A percentile compares a stretch with the other conserved stretches of the same genome.
These are phyloP conservation scores for Tetrao urogallus DNA, from an alignment of 2,113 vertebrate genomes.

Conservation along the genomic window DNA sequence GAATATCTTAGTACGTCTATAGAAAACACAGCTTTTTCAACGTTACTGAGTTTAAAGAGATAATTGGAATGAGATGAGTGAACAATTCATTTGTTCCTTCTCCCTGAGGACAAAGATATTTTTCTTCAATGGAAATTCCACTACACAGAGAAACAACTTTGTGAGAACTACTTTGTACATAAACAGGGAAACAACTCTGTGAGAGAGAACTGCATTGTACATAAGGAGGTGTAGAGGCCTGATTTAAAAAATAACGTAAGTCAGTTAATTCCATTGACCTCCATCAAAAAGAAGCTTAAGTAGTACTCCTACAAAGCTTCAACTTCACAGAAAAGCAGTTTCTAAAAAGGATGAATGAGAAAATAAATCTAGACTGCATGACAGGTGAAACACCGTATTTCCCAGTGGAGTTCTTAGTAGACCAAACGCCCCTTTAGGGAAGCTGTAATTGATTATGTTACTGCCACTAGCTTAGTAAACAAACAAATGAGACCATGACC, in stretches of 20 bases:
- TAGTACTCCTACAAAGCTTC: background rate
- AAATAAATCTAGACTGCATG: background rate
- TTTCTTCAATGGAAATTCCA: background rate
- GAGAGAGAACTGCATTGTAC: background rate
- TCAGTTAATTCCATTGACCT: background rate
- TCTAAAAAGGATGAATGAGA: background rate
- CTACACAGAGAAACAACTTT: background rate
- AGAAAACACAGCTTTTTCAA: constrained; percentile 17
- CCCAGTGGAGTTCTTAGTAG: background rate
- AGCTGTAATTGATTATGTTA: background rate
- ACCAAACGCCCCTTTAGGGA: background rate
- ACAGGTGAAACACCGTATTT: background rate
- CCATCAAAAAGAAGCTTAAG: constrained; percentile 1
- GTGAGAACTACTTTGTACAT: background rate
- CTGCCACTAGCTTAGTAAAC: background rate
- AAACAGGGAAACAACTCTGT: background rate
- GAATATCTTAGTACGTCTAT: background rate
- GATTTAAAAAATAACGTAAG: background rate
- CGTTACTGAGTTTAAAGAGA: background rate
- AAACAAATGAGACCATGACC: background rate
- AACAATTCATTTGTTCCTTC: constrained; percentile 17
- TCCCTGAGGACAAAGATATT: background rate
- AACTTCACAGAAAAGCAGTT: background rate
- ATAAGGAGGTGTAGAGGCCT: background rate
- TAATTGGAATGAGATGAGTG: background rate